Evolutionary conservation across 1,140 invertebrate species (phyloP).

Genomic region (Pinna nobilis): DNA sequence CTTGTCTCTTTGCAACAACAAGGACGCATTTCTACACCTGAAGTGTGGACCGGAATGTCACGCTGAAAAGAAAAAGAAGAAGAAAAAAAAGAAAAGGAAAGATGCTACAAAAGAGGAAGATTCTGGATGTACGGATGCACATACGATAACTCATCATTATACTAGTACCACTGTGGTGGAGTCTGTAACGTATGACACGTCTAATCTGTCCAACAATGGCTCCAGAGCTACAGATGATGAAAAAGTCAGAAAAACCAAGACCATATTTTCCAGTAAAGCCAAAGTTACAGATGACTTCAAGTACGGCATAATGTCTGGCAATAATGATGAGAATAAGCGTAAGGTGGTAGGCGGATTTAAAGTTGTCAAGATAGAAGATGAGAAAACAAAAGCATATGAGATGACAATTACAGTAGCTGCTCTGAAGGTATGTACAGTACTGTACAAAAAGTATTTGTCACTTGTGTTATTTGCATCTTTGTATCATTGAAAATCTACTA

Average conservation of each 20-base stretch:
- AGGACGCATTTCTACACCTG: background rate
- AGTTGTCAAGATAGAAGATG: slow-evolving; percentile 41
- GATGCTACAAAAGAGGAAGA: background rate
- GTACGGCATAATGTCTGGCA: slow-evolving; percentile 24
- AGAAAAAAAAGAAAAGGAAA: slow-evolving; percentile 52
- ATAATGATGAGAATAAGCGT: slow-evolving; percentile 21
- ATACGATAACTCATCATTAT: too few relatives aligned
- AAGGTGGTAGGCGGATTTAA: slow-evolving; percentile 42
- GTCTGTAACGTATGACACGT: background rate
- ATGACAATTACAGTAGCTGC: slow-evolving; percentile 37
- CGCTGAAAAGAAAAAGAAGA: slow-evolving; percentile 47
- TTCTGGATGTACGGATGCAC: too few relatives aligned
- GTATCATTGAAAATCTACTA: too few relatives aligned
- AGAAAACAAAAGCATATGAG: slow-evolving; percentile 32
- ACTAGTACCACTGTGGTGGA: background rate
- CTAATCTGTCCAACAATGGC: background rate
- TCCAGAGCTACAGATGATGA: background rate
- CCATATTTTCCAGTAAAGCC: slow-evolving; percentile 15
- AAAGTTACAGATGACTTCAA: slow-evolving; percentile 33
- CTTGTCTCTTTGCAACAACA: slow-evolving; percentile 32
- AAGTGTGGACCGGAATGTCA: slow-evolving; percentile 1
- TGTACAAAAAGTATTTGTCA: background rate
- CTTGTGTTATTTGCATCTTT: background rate
- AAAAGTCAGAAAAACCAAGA: background rate
- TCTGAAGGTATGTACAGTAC: slow-evolving; percentile 32